Percentiles rank a stretch among this genome's conserved stretches.
Conservation (phyloP, 2,888 invertebrate species). For the Eupithecia dodoneata region DNA sequence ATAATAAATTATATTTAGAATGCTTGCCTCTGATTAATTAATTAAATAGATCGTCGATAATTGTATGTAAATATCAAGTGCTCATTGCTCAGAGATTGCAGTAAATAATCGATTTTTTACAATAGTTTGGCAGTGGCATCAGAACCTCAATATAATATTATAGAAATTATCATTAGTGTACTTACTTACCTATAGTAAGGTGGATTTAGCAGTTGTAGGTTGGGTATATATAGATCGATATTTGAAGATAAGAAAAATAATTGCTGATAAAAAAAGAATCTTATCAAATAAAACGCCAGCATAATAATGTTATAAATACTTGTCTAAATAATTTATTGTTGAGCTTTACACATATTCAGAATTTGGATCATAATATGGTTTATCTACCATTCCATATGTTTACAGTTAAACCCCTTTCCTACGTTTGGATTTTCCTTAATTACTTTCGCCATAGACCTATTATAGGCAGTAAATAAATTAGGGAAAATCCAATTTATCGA, state of each 20-base stretch:
- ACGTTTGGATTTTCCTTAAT: neutral
- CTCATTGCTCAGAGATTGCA: neutral
- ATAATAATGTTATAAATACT: neutral
- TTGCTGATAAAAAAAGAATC: neutral
- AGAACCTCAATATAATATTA: neutral
- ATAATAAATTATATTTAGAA: neutral
- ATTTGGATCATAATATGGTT: neutral
- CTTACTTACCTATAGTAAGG: neutral
- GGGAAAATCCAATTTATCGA: no score
- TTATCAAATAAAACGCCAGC: neutral
- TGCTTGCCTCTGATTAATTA: neutral
- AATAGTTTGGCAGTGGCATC: conserved; percentile 15
- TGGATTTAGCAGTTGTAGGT: neutral
- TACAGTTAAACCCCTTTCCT: neutral
- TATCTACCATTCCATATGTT: neutral
- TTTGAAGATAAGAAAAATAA: neutral
- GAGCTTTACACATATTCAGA: neutral
- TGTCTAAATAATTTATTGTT: neutral
- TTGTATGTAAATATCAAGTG: no score
- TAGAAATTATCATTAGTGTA: neutral
- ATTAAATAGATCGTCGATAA: neutral
- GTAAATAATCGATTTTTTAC: neutral
- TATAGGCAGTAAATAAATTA: no score
- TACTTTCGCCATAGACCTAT: no score
- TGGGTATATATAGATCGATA: neutral